Evolutionary conservation across 2,113 vertebrate genomes (phyloP).

Genomic region (Petrocephalus zakoni): DNA sequence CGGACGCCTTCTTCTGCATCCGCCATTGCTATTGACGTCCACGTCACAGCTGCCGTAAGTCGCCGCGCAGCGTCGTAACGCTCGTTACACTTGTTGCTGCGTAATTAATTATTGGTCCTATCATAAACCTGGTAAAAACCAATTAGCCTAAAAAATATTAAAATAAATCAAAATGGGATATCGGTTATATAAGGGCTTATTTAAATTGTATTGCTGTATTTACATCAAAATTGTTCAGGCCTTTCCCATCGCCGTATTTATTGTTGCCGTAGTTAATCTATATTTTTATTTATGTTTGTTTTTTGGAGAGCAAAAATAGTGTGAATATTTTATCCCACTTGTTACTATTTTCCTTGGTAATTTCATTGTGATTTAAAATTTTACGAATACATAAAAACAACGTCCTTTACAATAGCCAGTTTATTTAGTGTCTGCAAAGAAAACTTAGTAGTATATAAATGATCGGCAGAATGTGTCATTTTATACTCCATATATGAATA

Average conservation of each 20-base stretch:
- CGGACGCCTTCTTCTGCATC: conserved; percentile 59
- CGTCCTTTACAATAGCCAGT: not conserved
- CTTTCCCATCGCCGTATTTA: not conserved
- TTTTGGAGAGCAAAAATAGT: not conserved
- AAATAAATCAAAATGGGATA: not conserved
- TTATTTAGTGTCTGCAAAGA: not conserved
- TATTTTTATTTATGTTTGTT: not conserved
- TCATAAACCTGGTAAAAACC: not conserved
- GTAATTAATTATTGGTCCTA: not conserved
- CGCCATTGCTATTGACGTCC: conserved; percentile 67
- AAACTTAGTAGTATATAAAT: not conserved
- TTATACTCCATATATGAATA: not conserved
- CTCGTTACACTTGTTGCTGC: conserved; percentile 20
- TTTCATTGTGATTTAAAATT: not conserved
- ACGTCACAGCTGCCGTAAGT: conserved; percentile 53
- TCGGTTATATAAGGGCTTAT: not conserved
- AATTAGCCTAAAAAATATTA: not conserved
- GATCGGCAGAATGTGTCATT: not conserved
- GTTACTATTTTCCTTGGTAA: not conserved
- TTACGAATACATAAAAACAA: not conserved
- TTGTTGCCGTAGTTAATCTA: not conserved
- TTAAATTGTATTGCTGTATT: not conserved
- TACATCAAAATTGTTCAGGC: not conserved
- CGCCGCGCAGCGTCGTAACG: conserved; percentile 29
- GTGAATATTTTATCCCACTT: not conserved